Base-by-base conservation (phyloP, 1,140 invertebrate species). In the Pentalonia nigronervosa region DNA sequence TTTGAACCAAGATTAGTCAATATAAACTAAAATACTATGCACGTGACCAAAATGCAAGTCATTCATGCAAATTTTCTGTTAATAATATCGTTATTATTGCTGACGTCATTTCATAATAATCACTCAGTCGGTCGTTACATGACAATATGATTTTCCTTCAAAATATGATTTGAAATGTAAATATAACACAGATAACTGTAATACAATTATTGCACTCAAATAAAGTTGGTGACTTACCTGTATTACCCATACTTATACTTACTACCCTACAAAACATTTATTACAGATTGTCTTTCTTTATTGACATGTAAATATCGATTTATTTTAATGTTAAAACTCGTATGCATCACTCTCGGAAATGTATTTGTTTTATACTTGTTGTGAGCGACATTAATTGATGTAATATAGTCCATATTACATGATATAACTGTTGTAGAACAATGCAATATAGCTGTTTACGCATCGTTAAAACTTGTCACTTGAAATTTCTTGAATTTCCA, bases 391-490 rank as follows among this genome's bases (percentile, higher is more conserved):
- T 60, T 25, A 89, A 50, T 53, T 60, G n/a, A 56, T 41, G 11
- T 36, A 86, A 45, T 86, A 48, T 76, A n/a, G 1, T n/a, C 60
- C 17, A 48, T 21, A 50, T n/a, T 2, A 60, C 41, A 90, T 41
- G 50, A 23, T 56, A 56, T 56, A 25, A 90, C 25, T 90, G 11
- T 90, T 60, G 4, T 41, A 90, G 53, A 90, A 90, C 53, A 90
- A 90, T 90, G 1, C 23, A 84, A 30, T 88, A 56, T 88, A 50
- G 14, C 2, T 36, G 23, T 90, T 90, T 90, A 90, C 88, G 88
- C 88, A 90, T 90, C 50, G 88, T 90, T 90, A 90, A 90, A 11
- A 90, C 34, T 90, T 90, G 50, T 90, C 88, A 90, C 50, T 60
- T 90, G 53, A 41, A 53, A 47, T 36, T 11, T 89, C 47, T 87